Conservation (phyloP, 2,888 invertebrate species). For the Nesidiocoris tenuis region DNA sequence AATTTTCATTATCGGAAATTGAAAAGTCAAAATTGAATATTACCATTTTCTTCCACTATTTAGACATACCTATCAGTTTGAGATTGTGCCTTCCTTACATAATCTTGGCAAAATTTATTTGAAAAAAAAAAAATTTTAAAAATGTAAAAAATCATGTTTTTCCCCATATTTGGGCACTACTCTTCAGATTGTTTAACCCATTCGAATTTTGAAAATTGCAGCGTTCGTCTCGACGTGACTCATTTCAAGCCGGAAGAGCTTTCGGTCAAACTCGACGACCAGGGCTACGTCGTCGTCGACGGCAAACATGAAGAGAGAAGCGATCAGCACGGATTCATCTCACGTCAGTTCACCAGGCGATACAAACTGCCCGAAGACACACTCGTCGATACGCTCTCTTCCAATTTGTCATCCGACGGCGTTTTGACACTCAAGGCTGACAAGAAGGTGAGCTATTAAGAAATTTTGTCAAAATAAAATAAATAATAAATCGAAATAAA, state of each 20-base stretch:
- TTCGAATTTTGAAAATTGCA: too few species aligned
- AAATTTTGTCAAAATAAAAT: not conserved
- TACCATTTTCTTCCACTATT: too few species aligned
- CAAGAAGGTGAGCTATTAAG: constrained; percentile 38
- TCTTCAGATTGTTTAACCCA: too few species aligned
- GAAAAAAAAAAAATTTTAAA: too few species aligned
- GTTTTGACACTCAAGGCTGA: constrained; percentile 52
- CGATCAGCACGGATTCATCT: constrained; percentile 56
- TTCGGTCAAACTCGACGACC: constrained; percentile 55
- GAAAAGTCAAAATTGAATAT: too few species aligned
- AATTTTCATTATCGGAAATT: too few species aligned
- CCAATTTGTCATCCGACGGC: constrained; percentile 55
- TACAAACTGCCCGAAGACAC: constrained; percentile 56
- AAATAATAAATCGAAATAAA: constrained; percentile 31
- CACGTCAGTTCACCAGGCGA: constrained; percentile 55
- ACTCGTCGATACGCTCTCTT: constrained; percentile 53
- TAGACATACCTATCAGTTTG: too few species aligned
- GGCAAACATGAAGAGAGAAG: constrained; percentile 56
- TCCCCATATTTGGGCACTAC: too few species aligned
- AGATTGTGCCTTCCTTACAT: too few species aligned
- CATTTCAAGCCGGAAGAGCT: constrained; percentile 57
- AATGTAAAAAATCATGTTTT: too few species aligned
- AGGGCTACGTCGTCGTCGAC: constrained; percentile 55
- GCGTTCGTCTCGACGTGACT: constrained; percentile 55
- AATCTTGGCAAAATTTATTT: too few species aligned